These are phyloP conservation scores for Scolopax bukidnonensis DNA, from an alignment of 2,797 vertebrate genomes.

Conservation along the genomic window DNA sequence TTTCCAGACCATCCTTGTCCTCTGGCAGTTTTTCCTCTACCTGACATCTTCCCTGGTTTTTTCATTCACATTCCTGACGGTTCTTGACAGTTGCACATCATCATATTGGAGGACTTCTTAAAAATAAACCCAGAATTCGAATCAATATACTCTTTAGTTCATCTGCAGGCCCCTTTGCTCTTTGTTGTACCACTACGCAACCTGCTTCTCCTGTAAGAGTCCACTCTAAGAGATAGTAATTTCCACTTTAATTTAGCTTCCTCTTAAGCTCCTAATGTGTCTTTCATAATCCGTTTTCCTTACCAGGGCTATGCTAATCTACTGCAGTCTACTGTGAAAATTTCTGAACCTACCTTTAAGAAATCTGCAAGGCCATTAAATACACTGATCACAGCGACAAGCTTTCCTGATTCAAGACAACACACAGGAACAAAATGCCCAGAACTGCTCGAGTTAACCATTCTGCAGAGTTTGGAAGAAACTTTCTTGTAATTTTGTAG, in stretches of 20 bases:
- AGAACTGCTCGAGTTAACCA: background rate
- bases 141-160: background rate
- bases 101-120: background rate
- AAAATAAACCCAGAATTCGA: background rate
- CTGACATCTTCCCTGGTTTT: background rate
- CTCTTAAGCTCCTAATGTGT: rapidly evolving
- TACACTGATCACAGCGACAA: rapidly evolving
- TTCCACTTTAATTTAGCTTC: background rate
- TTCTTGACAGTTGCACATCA: background rate
- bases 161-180: background rate
- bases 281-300: background rate
- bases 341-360: background rate
- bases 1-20: background rate
- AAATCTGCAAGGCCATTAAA: background rate
- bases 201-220: background rate
- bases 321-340: background rate
- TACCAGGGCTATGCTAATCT: background rate
- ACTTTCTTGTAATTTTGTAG: background rate
- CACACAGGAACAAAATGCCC: background rate
- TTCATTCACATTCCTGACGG: background rate
- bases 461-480: background rate
- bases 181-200: background rate
- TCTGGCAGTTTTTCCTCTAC: background rate
- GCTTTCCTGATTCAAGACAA: background rate
- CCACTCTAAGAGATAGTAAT: background rate